Base-by-base conservation (phyloP, 2,888 invertebrate genomes). In the Drosophila buzzatii region DNA sequence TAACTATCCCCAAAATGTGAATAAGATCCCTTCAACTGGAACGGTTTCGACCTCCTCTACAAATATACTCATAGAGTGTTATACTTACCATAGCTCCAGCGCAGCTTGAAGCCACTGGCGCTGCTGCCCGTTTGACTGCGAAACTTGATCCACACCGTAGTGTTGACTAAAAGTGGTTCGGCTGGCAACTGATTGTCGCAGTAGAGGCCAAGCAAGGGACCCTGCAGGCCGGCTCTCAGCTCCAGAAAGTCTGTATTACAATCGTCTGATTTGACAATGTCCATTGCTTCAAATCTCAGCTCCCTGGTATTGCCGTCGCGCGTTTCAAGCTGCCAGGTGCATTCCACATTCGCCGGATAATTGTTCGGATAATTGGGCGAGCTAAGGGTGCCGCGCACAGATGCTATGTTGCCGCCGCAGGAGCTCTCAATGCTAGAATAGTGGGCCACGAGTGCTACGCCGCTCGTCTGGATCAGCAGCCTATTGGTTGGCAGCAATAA, bases 191-290 rank as follows among this genome's bases (percentile, higher is more conserved):
- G 92, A 49, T 93, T 93, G 14, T 96, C 96, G 92, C 99, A 99
- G 91, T 94, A 98, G 16, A 96, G 93, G 2, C 95, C 96, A 16
- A 97, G 77, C 9, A 98, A 81, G 31, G 93, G 93, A 8, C 98
- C 98, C 12, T 92, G 92, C 0, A 94, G 94, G 81, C 94, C 93
- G 5, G 93, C 91, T 42, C 98, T 95, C 60, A 99, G 94, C 94
- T 98, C 98, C 27, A 99, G 92, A 91, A 96, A 98, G 92, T 98
- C 98, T 51, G 95, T 94, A 87, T 96, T 96, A 91, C 99, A 99
- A 79, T 95, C 94, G 4, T 96, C 95, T 16, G 96, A 96, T 16
- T 93, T 91, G 67, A 95, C 94, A 70, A 99, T 91, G 76, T 96
- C 94, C 82, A 99, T 95, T 20, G 93, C 92, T 73, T 94, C 94